Base-by-base conservation (phyloP, 2,888 invertebrate species). In the Meloe dianella region DNA sequence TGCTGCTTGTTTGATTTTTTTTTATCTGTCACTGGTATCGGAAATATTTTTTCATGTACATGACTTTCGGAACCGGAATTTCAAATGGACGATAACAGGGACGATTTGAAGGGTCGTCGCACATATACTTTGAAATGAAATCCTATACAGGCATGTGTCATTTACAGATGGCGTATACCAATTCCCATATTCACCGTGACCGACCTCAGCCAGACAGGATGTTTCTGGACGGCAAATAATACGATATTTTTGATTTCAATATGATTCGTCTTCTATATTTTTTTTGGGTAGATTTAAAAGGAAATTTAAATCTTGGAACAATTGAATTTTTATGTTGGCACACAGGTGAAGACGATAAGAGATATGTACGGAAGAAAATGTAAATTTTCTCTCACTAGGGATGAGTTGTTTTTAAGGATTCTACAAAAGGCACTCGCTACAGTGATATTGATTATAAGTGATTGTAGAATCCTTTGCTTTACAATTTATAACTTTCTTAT, bases 41-140 rank as follows among this genome's bases (percentile, higher is more conserved):
- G 67, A 65, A 70, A 72, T 72, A 68, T 71, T 68, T 71, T 67
- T 71, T 68, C 68, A 72, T 72, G 70, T 68, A 72, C 70, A 72
- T 72, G 64, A 66, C 67, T 64, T 64, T 65, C 69, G 66, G 62
- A 70, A 65, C 56, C 67, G 51, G 70, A 65, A 70, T 70, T 70
- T 62, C 57, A 67, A 66, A 64, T 57, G 63, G 60, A 20, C 62
- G 27, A 57, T 17, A 17, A 38, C 20, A 9, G 12, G 2, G 29
- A 29, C 17, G 60, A 22, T 35, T 60, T 38, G 60, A 38, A 38
- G 38, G 60, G 29, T 41, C 47, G 27, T 38, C 22, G 60, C 41
- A 41, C 10, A 38, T 57, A 32, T 17, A 30, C 4, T 59, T 32
- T 22, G 59, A 30, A 30, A 17, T 35, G 47, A 47, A 29, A 47